Conservation (phyloP, 1,140 invertebrate species). For the Leucophenga varia region DNA sequence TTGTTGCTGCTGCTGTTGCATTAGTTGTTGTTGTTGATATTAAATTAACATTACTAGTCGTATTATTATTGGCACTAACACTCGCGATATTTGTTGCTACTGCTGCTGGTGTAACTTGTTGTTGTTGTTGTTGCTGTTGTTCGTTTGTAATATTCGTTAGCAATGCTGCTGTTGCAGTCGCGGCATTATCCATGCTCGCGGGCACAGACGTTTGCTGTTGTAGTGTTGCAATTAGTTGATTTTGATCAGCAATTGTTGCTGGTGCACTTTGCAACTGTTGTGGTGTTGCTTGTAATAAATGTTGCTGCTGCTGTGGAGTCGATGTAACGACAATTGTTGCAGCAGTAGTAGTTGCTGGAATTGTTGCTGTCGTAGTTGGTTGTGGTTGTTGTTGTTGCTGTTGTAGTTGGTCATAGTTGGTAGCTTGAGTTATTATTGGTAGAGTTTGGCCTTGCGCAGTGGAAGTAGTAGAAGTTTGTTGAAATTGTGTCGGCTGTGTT, state of each 20-base stretch:
- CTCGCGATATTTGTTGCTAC: conserved; percentile 33
- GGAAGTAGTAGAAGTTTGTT: conserved; percentile 34
- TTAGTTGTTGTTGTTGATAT: conserved; percentile 19
- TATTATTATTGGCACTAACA: conserved; percentile 51
- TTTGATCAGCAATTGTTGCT: conserved; percentile 42
- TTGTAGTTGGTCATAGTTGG: conserved; percentile 39
- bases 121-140: conserved; percentile 23
- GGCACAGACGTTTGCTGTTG: conserved; percentile 18
- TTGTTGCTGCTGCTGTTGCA: conserved; percentile 2
- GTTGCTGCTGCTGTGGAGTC: conserved; percentile 14
- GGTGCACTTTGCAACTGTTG: conserved; percentile 41
- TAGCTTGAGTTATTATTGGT: conserved; percentile 42
- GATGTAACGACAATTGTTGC: conserved; percentile 2
- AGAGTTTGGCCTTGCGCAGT: conserved; percentile 42
- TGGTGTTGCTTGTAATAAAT: not conserved
- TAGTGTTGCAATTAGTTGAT: conserved; percentile 32
- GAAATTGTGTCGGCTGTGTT: conserved; percentile 21
- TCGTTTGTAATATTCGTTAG: conserved; percentile 6
- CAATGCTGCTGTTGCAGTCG: conserved; percentile 9
- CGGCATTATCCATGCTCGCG: conserved; percentile 5
- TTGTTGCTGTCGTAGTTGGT: conserved; percentile 13
- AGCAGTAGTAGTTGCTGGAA: conserved; percentile 11
- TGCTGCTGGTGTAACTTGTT: conserved; percentile 29
- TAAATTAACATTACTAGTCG: conserved; percentile 31
- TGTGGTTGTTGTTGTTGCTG: conserved; percentile 10